Evolutionary conservation across 2,113 vertebrate genomes (phyloP).

Genomic region (Chaetodon trifascialis): DNA sequence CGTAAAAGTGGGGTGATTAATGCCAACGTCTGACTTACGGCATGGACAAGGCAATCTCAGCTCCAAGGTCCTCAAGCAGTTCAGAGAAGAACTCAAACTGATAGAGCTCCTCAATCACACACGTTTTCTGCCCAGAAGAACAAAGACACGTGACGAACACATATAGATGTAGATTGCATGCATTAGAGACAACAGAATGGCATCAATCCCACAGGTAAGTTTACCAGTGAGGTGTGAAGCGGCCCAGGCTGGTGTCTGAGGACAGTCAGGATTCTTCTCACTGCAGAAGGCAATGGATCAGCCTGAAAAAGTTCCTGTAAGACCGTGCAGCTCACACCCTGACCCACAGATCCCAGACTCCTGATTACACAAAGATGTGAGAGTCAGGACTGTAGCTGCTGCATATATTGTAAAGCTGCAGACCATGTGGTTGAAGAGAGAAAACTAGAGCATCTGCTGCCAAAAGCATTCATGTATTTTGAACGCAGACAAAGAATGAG

Average conservation of each 20-base stretch:
- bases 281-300: slow-evolving; percentile 21
- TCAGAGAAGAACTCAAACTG: slow-evolving; percentile 79
- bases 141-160: not conserved
- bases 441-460: not conserved
- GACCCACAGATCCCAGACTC: slow-evolving; percentile 78
- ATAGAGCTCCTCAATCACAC: slow-evolving; percentile 78
- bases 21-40: slow-evolving; percentile 77
- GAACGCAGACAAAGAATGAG: not conserved
- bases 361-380: slow-evolving; percentile 59
- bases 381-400: not conserved
- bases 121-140: slow-evolving; percentile 81
- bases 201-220: not conserved
- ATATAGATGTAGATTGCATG: not conserved
- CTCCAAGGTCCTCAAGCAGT: slow-evolving; percentile 78
- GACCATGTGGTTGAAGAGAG: not conserved
- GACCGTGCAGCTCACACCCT: slow-evolving; percentile 79
- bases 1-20: not conserved
- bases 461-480: not conserved
- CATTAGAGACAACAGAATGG: not conserved
- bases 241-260: slow-evolving; percentile 76
- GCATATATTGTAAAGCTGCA: not conserved
- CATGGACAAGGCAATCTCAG: slow-evolving; percentile 83
- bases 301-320: slow-evolving; percentile 57
- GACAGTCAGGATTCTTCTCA: slow-evolving; percentile 71
- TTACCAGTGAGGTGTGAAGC: slow-evolving; percentile 84